Evolutionary conservation across 92 coral and sea anemone species (phyloP).

Genomic region (Epizoanthus illoricatus): DNA sequence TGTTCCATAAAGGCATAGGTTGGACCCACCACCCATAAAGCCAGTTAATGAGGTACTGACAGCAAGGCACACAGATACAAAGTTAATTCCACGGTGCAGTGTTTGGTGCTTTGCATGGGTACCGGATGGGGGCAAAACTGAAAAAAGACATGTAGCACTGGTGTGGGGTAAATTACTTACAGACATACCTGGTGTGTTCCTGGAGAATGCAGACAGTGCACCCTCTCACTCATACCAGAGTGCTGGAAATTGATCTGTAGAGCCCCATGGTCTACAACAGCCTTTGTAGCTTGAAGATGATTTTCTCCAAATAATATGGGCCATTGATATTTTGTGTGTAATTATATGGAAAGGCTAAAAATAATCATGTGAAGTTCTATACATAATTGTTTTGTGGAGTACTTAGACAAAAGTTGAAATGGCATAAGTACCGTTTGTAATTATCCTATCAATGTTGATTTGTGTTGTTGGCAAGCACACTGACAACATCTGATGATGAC

Average conservation of each 20-base stretch:
- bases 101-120: conserved; percentile 27
- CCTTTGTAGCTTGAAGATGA: conserved; percentile 56
- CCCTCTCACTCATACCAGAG: conserved; percentile 46
- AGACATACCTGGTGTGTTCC: conserved; percentile 1
- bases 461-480: too few relatives aligned
- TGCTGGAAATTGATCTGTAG: conserved; percentile 47
- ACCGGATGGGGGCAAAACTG: conserved; percentile 43
- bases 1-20: conserved; percentile 50
- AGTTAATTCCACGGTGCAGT: conserved; percentile 52
- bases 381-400: too few relatives aligned
- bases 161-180: conserved; percentile 40
- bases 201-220: conserved; percentile 7
- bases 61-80: conserved; percentile 54
- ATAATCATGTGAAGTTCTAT: too few relatives aligned
- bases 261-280: conserved; percentile 53
- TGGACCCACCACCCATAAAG: conserved; percentile 25
- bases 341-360: too few relatives aligned
- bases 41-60: conserved; percentile 41
- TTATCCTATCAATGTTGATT: too few relatives aligned
- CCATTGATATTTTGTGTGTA: too few relatives aligned
- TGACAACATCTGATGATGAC: too few relatives aligned
- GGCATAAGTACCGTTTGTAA: too few relatives aligned
- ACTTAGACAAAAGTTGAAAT: too few relatives aligned
- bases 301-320: conserved; percentile 36
- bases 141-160: conserved; percentile 52